A percentile compares a stretch with the other conserved stretches of the same genome.
Evolutionary conservation across 2,888 invertebrate species (phyloP).

Genomic region (Coremacera marginata): DNA sequence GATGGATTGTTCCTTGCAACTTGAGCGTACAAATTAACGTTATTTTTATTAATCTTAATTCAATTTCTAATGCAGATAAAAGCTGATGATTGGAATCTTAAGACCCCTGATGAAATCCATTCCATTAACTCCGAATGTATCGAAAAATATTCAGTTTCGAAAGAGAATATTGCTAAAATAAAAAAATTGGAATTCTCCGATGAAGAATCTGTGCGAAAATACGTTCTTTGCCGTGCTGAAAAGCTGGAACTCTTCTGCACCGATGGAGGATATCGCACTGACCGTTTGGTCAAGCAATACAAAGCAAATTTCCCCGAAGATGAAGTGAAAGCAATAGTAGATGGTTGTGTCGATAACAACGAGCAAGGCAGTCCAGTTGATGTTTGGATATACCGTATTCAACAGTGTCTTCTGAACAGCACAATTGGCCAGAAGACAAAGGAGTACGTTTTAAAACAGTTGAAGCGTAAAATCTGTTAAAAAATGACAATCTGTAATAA

Average conservation of each 20-base stretch:
- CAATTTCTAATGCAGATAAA: too few species aligned
- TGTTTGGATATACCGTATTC: too few species aligned
- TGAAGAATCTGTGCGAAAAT: conserved; percentile 3
- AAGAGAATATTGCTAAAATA: conserved; percentile 26
- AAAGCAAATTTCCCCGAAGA: conserved; percentile 3
- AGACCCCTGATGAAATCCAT: too few species aligned
- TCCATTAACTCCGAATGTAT: conserved; percentile 37
- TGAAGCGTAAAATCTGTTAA: too few species aligned
- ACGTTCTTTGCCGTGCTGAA: too few species aligned
- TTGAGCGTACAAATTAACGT: neutral
- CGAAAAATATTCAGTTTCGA: neutral
- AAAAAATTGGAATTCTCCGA: conserved; percentile 32
- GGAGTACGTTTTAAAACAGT: too few species aligned
- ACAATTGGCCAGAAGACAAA: too few species aligned
- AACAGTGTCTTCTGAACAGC: too few species aligned
- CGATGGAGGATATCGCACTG: conserved; percentile 20
- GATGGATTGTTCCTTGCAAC: neutral
- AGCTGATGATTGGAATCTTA: too few species aligned
- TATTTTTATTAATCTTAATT: neutral
- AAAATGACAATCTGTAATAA: too few species aligned
- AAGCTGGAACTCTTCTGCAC: conserved; percentile 21
- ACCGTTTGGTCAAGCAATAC: neutral
- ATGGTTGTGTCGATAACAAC: conserved; percentile 50
- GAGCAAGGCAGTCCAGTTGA: too few species aligned
- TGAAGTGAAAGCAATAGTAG: conserved; percentile 40